phyloP scores from a whole-genome alignment of 2,113 vertebrate species.

The Crotalus horridus region DNA sequence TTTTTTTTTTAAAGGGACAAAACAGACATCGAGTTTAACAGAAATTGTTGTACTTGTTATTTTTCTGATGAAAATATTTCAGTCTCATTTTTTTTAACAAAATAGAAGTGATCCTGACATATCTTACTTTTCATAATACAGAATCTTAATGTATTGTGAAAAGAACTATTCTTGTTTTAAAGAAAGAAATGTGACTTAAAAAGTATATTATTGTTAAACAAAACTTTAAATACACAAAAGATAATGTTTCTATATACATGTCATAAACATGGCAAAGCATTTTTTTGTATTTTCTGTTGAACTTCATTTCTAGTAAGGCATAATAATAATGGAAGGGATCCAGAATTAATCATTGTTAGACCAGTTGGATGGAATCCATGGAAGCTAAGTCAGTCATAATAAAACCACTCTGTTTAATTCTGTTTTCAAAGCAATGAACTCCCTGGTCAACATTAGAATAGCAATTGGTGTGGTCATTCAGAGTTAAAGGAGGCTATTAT shows the following conservation, averaged over 20 bases:
- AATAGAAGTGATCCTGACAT: neutral
- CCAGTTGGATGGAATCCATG: neutral
- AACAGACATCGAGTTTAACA: constrained; percentile 14
- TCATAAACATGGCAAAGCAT: neutral
- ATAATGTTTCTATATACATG: neutral
- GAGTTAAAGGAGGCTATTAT: neutral
- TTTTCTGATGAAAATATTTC: neutral
- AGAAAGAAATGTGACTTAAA: neutral
- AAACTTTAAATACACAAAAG: neutral
- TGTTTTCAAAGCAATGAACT: neutral
- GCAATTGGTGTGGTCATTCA: neutral
- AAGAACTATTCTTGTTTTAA: neutral
- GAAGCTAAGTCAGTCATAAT: neutral
- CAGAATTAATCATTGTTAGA: neutral
- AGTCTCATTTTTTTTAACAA: neutral
- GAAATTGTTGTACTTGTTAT: neutral
- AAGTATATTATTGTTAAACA: neutral
- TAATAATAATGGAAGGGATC: neutral
- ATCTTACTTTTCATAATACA: neutral
- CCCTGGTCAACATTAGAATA: neutral
- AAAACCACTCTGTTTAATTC: neutral
- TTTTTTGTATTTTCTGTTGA: neutral
- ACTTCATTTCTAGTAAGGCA: neutral
- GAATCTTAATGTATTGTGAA: neutral
- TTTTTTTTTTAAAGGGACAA: constrained; percentile 8